Base-by-base conservation (phyloP, 2,888 invertebrate genomes). In the Eumacrocentrus americanus region DNA sequence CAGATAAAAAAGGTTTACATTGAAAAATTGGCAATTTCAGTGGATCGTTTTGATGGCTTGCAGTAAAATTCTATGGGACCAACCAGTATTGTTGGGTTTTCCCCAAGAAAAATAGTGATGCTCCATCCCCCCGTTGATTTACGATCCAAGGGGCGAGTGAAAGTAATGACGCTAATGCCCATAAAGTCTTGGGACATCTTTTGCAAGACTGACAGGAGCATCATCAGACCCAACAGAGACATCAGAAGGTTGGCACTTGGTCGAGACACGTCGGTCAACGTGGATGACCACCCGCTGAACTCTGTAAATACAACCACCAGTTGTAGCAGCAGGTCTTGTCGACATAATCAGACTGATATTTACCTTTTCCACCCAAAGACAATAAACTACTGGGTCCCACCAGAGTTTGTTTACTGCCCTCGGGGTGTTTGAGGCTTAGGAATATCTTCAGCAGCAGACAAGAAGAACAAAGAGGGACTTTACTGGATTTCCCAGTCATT, bases 251-350 rank as follows among this genome's bases (percentile, higher is more conserved):
- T 42, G 42, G 42, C 42, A 42, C 18, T 51, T 53, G n/a, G n/a
- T n/a, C n/a, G n/a, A n/a, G n/a, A n/a, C n/a, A n/a, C n/a, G n/a
- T n/a, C n/a, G n/a, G n/a, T n/a, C n/a, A n/a, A n/a, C n/a, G n/a
- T n/a, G n/a, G n/a, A n/a, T 58, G 62, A 67, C 73, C 72, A 67
- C 73, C 75, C 70, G 73, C 66, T 66, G 73, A 61, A 52, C 64
- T 64, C 66, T 66, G 72, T 75, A 73, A 77, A 78, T 77, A 73
- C 71, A 64, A 67, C 72, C 73, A 76, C 72, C 74, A 75, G 75
- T 67, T 68, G 66, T 71, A 76, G 70, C 69, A 70, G 70, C 73
- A 74, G 74, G 75, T 75, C 44, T 18, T 52, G 34, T 37, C 47
- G n/a, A 16, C n/a, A 40, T 12, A 54, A 34, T 44, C 16, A 34